These are phyloP conservation scores for Protobothrops mucrosquamatus DNA, from an alignment of 2,113 vertebrate genomes.

Conservation along the genomic window DNA sequence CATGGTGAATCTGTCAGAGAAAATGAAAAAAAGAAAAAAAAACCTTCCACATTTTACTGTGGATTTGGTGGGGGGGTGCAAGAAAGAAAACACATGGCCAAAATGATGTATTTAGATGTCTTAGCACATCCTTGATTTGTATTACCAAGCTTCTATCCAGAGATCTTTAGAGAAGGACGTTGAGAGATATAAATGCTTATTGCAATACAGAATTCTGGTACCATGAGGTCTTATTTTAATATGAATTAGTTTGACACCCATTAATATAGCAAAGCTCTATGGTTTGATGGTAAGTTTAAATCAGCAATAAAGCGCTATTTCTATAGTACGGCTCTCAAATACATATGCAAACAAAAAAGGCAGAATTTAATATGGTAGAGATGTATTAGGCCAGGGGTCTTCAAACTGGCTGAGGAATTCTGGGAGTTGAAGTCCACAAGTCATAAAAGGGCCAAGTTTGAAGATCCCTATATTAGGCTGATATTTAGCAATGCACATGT, in stretches of 20 bases:
- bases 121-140: neutral
- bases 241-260: neutral
- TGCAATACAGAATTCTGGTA: neutral
- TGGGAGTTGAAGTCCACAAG: too few species aligned
- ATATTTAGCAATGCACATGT: neutral
- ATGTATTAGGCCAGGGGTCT: neutral
- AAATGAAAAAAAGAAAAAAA: too few species aligned
- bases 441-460: too few species aligned
- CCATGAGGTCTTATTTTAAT: neutral
- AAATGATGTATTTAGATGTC: neutral
- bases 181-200: neutral
- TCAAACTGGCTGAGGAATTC: too few species aligned
- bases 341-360: neutral
- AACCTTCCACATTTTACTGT: too few species aligned
- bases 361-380: neutral
- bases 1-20: too few species aligned
- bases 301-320: neutral
- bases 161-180: neutral
- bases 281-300: neutral
- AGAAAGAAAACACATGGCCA: neutral
- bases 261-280: neutral
- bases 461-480: neutral
- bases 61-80: neutral
- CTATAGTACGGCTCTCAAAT: neutral
- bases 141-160: neutral